phyloP scores from a whole-genome alignment of 2,888 invertebrate species.

The Pollenia amentaria region DNA sequence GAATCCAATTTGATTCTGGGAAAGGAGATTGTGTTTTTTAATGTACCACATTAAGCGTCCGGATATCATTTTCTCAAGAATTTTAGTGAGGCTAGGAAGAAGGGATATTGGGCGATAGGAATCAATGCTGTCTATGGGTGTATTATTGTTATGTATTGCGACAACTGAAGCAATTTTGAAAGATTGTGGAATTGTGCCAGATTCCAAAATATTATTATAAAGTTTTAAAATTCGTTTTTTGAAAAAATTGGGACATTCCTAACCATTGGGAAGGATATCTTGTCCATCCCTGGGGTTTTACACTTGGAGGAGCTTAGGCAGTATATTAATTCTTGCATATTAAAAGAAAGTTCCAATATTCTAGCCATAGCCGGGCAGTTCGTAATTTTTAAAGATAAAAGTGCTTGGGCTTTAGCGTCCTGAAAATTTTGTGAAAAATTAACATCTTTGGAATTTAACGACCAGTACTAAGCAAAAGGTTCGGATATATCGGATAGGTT shows the following conservation, averaged over 20 bases:
- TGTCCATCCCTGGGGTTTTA: neutral
- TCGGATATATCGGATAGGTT: neutral
- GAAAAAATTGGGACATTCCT: too few relatives aligned
- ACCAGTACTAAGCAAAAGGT: neutral
- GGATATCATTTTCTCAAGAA: conserved; percentile 45
- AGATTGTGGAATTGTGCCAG: conserved; percentile 7
- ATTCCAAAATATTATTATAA: neutral
- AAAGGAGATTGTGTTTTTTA: conserved; percentile 45
- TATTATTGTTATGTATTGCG: conserved; percentile 42
- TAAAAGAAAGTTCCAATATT: too few relatives aligned
- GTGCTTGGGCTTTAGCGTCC: neutral
- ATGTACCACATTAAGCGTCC: too few relatives aligned
- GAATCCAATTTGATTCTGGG: conserved; percentile 52
- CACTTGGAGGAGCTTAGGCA: neutral
- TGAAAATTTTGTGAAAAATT: neutral
- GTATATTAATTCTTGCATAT: neutral
- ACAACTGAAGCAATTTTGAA: too few relatives aligned
- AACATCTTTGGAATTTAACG: neutral
- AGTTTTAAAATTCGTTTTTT: too few relatives aligned
- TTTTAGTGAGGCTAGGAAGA: conserved; percentile 8
- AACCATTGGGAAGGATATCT: too few relatives aligned
- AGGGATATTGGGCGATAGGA: conserved; percentile 41
- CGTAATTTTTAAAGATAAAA: neutral
- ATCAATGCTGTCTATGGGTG: neutral
- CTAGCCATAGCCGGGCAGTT: neutral